A percentile compares a stretch with the other conserved stretches of the same genome.
Conservation (phyloP, 2,888 invertebrate species). For the Calameuta filiformis region DNA sequence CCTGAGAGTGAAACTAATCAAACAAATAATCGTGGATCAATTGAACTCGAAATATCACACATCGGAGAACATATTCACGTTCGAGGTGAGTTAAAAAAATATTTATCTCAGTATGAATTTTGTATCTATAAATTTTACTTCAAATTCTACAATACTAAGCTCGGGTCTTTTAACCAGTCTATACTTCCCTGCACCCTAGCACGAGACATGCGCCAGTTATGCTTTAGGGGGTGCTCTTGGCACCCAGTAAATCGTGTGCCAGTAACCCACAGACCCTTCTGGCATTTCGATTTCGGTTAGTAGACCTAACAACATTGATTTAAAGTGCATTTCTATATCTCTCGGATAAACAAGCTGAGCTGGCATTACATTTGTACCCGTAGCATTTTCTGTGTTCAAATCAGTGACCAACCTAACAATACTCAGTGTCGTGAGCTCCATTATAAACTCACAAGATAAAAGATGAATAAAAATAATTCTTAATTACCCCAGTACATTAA, state of each 20-base stretch:
- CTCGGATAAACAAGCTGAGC: conserved; percentile 10
- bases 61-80: conserved; percentile 73
- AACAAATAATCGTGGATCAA: conserved; percentile 66
- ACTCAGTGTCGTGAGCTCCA: too few relatives aligned
- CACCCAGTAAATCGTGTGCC: conserved; percentile 58
- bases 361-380: too few relatives aligned
- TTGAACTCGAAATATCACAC: conserved; percentile 74
- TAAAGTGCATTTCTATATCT: not conserved
- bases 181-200: conserved; percentile 35
- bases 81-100: too few relatives aligned
- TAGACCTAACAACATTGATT: conserved; percentile 49
- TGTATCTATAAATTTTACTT: too few relatives aligned
- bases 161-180: too few relatives aligned
- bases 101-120: too few relatives aligned
- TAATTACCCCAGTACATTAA: too few relatives aligned
- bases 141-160: too few relatives aligned
- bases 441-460: too few relatives aligned
- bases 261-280: conserved; percentile 62
- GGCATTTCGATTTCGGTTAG: conserved; percentile 58
- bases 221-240: conserved; percentile 46
- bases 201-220: conserved; percentile 48
- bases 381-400: too few relatives aligned
- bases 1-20: conserved; percentile 45
- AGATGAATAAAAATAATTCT: too few relatives aligned
- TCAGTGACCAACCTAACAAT: too few relatives aligned